These are phyloP conservation scores for Blastobasis lacticolella DNA, from an alignment of 2,888 invertebrate species.

Conservation along the genomic window DNA sequence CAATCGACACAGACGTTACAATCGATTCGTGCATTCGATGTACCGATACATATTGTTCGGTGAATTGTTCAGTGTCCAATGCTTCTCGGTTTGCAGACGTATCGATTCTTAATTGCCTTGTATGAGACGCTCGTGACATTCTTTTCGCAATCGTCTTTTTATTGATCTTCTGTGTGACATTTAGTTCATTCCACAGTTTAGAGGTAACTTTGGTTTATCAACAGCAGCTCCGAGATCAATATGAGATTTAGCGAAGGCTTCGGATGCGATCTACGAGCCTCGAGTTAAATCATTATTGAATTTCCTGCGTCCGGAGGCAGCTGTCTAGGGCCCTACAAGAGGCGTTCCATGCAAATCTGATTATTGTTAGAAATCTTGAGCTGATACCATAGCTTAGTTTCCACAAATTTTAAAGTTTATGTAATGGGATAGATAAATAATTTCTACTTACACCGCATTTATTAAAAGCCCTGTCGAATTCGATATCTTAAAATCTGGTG, in stretches of 20 bases:
- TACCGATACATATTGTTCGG: conserved; percentile 39
- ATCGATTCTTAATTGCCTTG: conserved; percentile 39
- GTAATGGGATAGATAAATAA: no score
- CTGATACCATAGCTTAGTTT: no score
- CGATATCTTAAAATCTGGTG: not conserved
- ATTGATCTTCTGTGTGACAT: not conserved
- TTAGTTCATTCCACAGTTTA: no score
- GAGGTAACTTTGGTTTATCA: no score
- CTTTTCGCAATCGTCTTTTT: conserved; percentile 5
- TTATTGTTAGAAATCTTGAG: no score
- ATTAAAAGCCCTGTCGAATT: no score
- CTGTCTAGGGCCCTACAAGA: no score
- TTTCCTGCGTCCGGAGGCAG: conserved; percentile 43
- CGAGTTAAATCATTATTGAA: conserved; percentile 65
- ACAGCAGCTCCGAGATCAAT: conserved; percentile 42
- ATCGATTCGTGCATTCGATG: conserved; percentile 52
- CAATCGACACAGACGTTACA: conserved; percentile 60
- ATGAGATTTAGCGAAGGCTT: conserved; percentile 55
- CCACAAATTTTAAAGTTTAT: no score
- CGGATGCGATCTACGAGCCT: conserved; percentile 59
- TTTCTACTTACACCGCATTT: no score
- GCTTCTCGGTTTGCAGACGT: conserved; percentile 36
- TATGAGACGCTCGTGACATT: conserved; percentile 16
- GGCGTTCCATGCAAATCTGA: no score
- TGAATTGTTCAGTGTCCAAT: conserved; percentile 36